Evolutionary conservation across 2,113 vertebrate genomes (phyloP), one percentile per base, ranked within the genome.

Genomic region (Mustelus asterias): DNA sequence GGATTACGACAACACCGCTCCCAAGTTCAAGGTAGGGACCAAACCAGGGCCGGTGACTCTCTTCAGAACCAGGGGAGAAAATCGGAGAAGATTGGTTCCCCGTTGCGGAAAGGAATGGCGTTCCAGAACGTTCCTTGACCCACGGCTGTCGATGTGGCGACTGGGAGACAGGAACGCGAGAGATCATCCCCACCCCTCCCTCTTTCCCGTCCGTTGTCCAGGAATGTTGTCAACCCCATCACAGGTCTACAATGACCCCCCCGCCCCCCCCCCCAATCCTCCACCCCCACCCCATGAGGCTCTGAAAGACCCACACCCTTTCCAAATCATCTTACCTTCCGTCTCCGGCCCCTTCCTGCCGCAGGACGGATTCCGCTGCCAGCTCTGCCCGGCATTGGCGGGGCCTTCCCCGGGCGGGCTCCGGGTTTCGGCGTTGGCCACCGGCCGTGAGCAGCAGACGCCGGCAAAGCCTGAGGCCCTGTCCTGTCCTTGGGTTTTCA

Each of bases 361-460:
- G 97, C 98, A 98, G 10, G 98, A 98, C 96, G 98, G 96, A 96
- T 98, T 98, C 96, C 98, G 98, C 96, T 98, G 98, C 97, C 98
- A 97, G 48, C 98, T 98, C 98, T 98, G 98, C 96, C 98, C 98
- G 41, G 97, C 97, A 58, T 97, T 98, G 83, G 96, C n/a, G n/a
- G n/a, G n/a, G n/a, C n/a, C 97, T 6, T 97, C 85, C 0, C 33
- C 96, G 88, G 7, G 4, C 96, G 96, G 1, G 96, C 96, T 72
- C 72, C 83, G 26, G 0, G 41, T 22, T 1, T 97, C 97, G 0
- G 97, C 69, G 1, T 96, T 96, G 96, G 97, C 24, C 44, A 97
- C 96, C 70, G 96, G 95, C 0, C 97, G 97, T 96, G 97, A 96
- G 70, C 97, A 97, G 96, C 97, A 96, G 88, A 97, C 96, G 96